Conservation (phyloP, 2,888 invertebrate species). For the Patella pellucida region DNA sequence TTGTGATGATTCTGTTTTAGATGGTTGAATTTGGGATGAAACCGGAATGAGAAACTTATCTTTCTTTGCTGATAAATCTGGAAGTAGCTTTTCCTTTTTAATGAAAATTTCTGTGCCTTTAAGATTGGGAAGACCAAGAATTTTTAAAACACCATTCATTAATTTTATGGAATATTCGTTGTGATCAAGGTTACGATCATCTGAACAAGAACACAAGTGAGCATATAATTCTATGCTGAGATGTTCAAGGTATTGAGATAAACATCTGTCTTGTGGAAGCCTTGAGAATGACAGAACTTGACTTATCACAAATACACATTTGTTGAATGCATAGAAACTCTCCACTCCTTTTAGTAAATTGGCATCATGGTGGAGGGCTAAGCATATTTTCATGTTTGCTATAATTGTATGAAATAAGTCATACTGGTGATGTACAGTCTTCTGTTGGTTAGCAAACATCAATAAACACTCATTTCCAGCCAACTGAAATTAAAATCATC, state of each 20-base stretch:
- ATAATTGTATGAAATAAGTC: constrained; percentile 28
- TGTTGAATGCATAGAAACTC: constrained; percentile 29
- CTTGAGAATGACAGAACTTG: constrained; percentile 30
- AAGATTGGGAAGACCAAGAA: constrained; percentile 6
- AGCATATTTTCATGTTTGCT: constrained; percentile 23
- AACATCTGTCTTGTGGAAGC: constrained; percentile 18
- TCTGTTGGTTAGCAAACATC: constrained; percentile 28
- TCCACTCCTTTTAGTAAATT: constrained; percentile 31
- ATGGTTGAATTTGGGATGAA: too few species aligned
- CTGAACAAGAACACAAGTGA: constrained; percentile 15
- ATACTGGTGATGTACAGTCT: constrained; percentile 11
- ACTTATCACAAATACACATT: constrained; percentile 29
- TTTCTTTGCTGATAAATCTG: too few species aligned
- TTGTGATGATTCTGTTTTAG: too few species aligned
- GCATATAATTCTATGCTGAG: constrained; percentile 31
- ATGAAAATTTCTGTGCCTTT: neutral
- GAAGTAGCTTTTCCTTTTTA: neutral
- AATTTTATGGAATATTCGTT: neutral
- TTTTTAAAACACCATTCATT: neutral
- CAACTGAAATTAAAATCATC: constrained; percentile 23
- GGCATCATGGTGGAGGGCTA: constrained; percentile 25
- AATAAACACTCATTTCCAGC: constrained; percentile 32
- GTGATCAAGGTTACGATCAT: neutral
- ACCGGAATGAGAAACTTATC: too few species aligned
- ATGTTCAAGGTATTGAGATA: constrained; percentile 29